These are phyloP conservation scores for Apodemia hepburni DNA, from an alignment of 2,888 invertebrate genomes.

Conservation along the genomic window DNA sequence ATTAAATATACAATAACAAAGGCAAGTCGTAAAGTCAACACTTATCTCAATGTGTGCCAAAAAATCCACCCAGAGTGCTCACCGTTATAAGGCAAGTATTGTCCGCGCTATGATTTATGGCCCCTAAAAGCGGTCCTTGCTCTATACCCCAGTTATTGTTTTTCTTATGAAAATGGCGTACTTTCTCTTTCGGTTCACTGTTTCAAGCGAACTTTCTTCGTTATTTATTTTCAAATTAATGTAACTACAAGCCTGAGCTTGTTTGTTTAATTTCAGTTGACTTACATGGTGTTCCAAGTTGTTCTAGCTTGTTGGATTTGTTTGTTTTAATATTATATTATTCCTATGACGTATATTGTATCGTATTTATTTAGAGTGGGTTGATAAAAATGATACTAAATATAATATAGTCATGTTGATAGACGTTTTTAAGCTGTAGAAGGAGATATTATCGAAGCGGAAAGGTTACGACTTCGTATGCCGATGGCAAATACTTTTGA, in stretches of 20 bases:
- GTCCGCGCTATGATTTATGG: constrained; percentile 74
- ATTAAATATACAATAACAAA: constrained; percentile 52
- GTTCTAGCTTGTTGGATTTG: neutral
- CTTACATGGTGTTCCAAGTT: constrained; percentile 1
- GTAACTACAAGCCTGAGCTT: constrained; percentile 55
- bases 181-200: constrained; percentile 58
- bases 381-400: neutral
- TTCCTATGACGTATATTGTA: neutral
- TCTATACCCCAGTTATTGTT: constrained; percentile 69
- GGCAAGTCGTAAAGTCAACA: constrained; percentile 71
- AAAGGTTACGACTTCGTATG: too few relatives aligned
- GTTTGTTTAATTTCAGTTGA: constrained; percentile 36
- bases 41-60: constrained; percentile 66
- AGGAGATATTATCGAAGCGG: too few relatives aligned
- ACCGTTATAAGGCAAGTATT: constrained; percentile 64
- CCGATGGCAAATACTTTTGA: too few relatives aligned
- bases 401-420: too few relatives aligned
- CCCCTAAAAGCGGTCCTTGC: constrained; percentile 70
- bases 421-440: too few relatives aligned
- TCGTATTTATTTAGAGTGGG: neutral
- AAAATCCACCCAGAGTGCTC: constrained; percentile 60
- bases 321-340: constrained; percentile 3
- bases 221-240: constrained; percentile 46
- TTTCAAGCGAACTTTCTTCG: constrained; percentile 48
- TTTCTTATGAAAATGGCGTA: constrained; percentile 71